Percentiles rank a stretch among this genome's conserved stretches.
These are phyloP conservation scores for Meandrusa payeni DNA, from an alignment of 2,888 invertebrate genomes.

Conservation along the genomic window DNA sequence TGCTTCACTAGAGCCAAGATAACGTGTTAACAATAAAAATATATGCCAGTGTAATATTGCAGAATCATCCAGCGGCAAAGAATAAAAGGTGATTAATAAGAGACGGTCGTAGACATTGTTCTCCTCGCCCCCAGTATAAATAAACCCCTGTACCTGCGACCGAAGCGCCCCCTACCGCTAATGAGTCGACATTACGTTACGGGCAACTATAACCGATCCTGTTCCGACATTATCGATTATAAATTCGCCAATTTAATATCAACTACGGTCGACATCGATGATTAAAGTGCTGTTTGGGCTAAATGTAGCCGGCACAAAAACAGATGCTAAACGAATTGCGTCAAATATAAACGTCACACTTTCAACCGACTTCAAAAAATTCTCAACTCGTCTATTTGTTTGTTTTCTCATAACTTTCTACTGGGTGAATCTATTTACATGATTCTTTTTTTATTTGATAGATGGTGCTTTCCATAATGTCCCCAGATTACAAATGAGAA, in stretches of 20 bases:
- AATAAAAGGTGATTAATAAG: constrained; percentile 67
- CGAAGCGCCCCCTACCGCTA: constrained; percentile 58
- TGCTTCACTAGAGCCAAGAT: no score
- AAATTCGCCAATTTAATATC: constrained; percentile 14
- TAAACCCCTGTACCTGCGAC: constrained; percentile 56
- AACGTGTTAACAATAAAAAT: no score
- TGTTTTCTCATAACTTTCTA: no score
- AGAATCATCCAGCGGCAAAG: constrained; percentile 48
- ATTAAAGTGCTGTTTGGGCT: constrained; percentile 2
- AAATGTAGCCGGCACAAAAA: no score
- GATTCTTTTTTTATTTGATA: no score
- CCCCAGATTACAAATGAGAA: no score
- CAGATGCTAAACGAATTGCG: no score
- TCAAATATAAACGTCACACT: no score
- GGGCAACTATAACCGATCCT: constrained; percentile 27
- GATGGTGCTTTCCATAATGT: no score
- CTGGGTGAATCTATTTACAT: no score
- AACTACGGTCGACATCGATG: constrained; percentile 25
- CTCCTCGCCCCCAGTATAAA: constrained; percentile 56
- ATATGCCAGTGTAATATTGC: constrained; percentile 27
- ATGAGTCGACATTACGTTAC: constrained; percentile 51
- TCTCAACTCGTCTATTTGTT: no score
- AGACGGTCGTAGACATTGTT: constrained; percentile 56
- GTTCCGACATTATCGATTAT: constrained; percentile 16
- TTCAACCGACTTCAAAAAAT: no score